phyloP scores from a whole-genome alignment of 2,888 invertebrate species.

The Luperina testacea region DNA sequence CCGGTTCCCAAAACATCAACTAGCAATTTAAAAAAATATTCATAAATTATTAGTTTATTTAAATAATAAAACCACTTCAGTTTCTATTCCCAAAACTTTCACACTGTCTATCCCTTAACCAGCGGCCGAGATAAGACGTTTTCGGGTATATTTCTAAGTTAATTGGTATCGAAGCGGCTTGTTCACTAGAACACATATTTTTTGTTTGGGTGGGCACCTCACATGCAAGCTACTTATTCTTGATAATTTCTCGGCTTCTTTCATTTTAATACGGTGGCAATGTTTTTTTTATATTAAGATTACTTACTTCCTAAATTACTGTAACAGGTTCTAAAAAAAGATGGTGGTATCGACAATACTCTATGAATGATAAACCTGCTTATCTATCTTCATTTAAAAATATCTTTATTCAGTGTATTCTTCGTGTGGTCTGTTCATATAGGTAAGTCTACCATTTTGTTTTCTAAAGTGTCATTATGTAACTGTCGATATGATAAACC shows the following conservation, averaged over 20 bases:
- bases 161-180: slow-evolving; percentile 80
- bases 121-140: slow-evolving; percentile 73
- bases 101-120: slow-evolving; percentile 73
- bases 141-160: slow-evolving; percentile 78
- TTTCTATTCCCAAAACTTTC: neutral
- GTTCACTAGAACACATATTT: slow-evolving; percentile 73
- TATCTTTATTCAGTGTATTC: slow-evolving; percentile 21
- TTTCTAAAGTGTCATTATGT: neutral
- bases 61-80: no score
- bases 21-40: no score
- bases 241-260: slow-evolving; percentile 28
- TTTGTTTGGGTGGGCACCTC: slow-evolving; percentile 78
- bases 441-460: neutral
- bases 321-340: slow-evolving; percentile 29
- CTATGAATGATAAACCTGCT: slow-evolving; percentile 31
- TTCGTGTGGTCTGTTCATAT: slow-evolving; percentile 10
- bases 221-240: slow-evolving; percentile 47
- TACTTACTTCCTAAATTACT: slow-evolving; percentile 15
- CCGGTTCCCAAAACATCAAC: no score
- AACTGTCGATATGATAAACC: no score
- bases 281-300: slow-evolving; percentile 36
- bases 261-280: slow-evolving; percentile 44
- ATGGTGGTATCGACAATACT: slow-evolving; percentile 12
- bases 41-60: no score
- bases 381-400: neutral